Evolutionary conservation across 1,140 invertebrate genomes (phyloP).

Genomic region (Drosophila novamexicana): DNA sequence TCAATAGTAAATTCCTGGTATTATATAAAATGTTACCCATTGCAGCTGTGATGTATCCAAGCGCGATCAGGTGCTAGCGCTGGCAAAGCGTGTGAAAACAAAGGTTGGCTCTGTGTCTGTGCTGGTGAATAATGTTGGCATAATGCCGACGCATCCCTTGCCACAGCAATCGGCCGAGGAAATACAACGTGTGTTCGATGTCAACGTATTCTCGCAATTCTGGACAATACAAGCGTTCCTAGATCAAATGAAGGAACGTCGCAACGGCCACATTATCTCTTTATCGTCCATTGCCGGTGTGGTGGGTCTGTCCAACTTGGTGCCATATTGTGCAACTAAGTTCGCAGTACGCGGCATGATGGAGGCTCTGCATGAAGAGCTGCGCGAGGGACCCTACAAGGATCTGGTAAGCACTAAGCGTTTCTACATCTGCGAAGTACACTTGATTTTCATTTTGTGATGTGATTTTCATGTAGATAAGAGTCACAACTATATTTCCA

Average conservation of each 20-base stretch:
- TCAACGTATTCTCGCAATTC: slow-evolving; percentile 90
- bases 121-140: slow-evolving; percentile 92
- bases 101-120: slow-evolving; percentile 89
- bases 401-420: slow-evolving; percentile 47
- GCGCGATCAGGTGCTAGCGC: slow-evolving; percentile 86
- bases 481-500: slow-evolving; percentile 92
- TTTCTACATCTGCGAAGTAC: neutral
- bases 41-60: slow-evolving; percentile 89
- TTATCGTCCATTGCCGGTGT: slow-evolving; percentile 92
- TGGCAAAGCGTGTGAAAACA: slow-evolving; percentile 86
- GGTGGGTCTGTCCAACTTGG: slow-evolving; percentile 89
- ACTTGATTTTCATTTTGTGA: neutral
- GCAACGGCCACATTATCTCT: slow-evolving; percentile 91
- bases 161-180: slow-evolving; percentile 86
- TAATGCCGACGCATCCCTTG: slow-evolving; percentile 89
- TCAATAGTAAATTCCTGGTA: neutral
- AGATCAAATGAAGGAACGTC: slow-evolving; percentile 89
- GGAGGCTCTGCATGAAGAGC: slow-evolving; percentile 89
- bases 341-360: slow-evolving; percentile 91
- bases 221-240: slow-evolving; percentile 92
- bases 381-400: slow-evolving; percentile 85
- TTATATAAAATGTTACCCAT: neutral
- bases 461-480: slow-evolving; percentile 86
- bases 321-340: slow-evolving; percentile 93
- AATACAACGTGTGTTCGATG: slow-evolving; percentile 88